Conservation (phyloP, 2,113 vertebrate species). For the Agapornis roseicollis region DNA sequence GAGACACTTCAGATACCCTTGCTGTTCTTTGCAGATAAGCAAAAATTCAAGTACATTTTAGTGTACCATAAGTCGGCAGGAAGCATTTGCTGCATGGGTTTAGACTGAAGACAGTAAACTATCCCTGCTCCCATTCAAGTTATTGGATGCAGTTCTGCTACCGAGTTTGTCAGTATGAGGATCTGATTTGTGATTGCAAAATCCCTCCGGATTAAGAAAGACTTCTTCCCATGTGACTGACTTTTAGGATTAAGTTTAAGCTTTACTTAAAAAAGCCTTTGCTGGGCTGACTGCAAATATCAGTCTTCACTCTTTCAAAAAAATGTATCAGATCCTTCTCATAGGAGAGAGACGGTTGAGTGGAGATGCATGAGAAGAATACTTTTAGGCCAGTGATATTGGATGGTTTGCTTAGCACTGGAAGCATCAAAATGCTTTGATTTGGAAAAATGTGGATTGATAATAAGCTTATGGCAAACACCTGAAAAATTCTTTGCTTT, state of each 20-base stretch:
- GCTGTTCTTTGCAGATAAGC: background rate
- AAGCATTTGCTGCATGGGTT: background rate
- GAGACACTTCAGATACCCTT: background rate
- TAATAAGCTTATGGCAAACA: slow-evolving; percentile 36
- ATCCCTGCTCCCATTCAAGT: background rate
- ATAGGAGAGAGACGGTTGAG: background rate
- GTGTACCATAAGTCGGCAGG: background rate
- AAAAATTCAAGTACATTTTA: background rate
- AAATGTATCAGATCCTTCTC: background rate
- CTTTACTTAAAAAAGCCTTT: background rate
- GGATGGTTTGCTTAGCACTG: slow-evolving; percentile 14
- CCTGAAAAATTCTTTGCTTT: background rate
- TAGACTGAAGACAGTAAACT: background rate
- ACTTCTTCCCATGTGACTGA: background rate
- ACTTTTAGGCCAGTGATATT: slow-evolving; percentile 2
- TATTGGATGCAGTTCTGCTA: background rate
- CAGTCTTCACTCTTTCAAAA: background rate
- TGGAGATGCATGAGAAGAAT: background rate
- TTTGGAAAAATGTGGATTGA: slow-evolving; percentile 10
- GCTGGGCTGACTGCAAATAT: background rate
- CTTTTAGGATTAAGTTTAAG: background rate
- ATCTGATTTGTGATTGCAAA: background rate
- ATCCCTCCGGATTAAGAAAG: background rate
- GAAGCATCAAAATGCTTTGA: slow-evolving; percentile 36
- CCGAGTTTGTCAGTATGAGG: background rate